Conservation (phyloP, 2,888 invertebrate species). For the Nomada ferruginata region DNA sequence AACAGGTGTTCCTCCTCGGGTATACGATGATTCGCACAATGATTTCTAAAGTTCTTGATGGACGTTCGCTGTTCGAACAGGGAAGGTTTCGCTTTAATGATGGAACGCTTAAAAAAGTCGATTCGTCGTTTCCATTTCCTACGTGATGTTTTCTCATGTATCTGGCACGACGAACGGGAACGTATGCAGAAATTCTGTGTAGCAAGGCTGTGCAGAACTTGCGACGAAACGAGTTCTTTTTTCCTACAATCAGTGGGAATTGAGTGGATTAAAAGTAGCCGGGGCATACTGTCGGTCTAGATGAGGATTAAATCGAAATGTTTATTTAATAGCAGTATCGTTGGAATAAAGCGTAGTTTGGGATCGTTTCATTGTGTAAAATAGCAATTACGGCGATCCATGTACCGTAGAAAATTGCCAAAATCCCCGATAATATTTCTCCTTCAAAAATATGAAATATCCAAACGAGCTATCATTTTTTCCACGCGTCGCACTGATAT, state of each 20-base stretch:
- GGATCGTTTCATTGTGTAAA: no score
- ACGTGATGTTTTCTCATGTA: slow-evolving; percentile 23
- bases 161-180: slow-evolving; percentile 46
- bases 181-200: slow-evolving; percentile 21
- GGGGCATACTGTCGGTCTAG: not conserved
- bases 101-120: slow-evolving; percentile 12
- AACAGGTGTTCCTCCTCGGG: slow-evolving; percentile 16
- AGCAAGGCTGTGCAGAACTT: not conserved
- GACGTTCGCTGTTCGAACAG: not conserved
- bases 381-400: no score
- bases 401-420: no score
- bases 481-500: not conserved
- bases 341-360: no score
- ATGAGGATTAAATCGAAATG: slow-evolving; percentile 2
- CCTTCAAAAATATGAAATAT: no score
- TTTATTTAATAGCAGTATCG: not conserved
- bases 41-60: not conserved
- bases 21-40: no score
- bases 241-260: not conserved
- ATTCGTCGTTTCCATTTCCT: slow-evolving; percentile 19
- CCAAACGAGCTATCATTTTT: not conserved
- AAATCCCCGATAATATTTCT: no score
- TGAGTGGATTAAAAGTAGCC: not conserved
- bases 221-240: slow-evolving; percentile 16
- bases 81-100: not conserved